Conservation (phyloP, 2,113 vertebrate genomes). For the Rostratula benghalensis region DNA sequence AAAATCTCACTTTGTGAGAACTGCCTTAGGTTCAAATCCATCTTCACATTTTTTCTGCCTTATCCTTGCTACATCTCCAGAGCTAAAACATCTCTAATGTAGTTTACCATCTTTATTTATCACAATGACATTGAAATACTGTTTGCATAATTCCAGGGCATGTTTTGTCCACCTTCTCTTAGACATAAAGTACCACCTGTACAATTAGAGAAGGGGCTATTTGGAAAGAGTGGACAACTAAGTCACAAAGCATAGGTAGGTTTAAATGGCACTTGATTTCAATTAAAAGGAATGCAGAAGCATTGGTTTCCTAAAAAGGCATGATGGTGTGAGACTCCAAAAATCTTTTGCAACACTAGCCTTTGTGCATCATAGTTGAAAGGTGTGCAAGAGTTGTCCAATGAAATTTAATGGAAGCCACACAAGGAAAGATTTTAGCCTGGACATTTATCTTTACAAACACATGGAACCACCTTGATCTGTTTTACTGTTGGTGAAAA, state of each 20-base stretch:
- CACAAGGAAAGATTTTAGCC: constrained; percentile 35
- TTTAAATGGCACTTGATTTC: constrained; percentile 14
- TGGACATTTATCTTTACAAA: constrained; percentile 40
- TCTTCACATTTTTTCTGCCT: not conserved
- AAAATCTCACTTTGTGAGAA: not conserved
- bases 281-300: not conserved
- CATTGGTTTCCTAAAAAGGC: not conserved
- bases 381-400: not conserved
- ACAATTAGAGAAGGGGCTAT: not conserved
- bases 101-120: not conserved
- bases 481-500: constrained; percentile 52
- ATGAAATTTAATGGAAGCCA: constrained; percentile 29
- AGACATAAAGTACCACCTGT: not conserved
- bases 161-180: not conserved
- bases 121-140: not conserved
- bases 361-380: constrained; percentile 3
- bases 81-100: not conserved
- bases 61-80: not conserved
- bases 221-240: not conserved
- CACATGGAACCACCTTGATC: constrained; percentile 56
- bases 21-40: not conserved
- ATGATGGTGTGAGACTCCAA: not conserved
- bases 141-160: not conserved
- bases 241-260: not conserved
- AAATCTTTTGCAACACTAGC: not conserved